phyloP scores from a whole-genome alignment of 2,113 vertebrate genomes.

The Beaufortia kweichowensis region DNA sequence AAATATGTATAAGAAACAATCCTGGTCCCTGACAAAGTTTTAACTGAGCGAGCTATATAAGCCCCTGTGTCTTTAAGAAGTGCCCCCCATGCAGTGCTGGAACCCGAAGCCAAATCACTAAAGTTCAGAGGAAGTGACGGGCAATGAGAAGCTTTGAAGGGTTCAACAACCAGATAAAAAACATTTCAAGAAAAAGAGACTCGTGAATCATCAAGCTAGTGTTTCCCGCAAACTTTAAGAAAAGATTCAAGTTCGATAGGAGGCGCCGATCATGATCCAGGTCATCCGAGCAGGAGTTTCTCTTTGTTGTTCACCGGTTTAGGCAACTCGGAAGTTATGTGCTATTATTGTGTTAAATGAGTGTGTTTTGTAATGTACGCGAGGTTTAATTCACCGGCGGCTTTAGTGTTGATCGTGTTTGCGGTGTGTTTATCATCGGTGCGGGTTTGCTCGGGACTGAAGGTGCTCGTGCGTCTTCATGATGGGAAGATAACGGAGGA shows the following conservation, averaged over 20 bases:
- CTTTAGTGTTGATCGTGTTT: constrained; percentile 6
- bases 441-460: constrained; percentile 68
- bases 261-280: neutral
- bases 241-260: neutral
- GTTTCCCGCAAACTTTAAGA: neutral
- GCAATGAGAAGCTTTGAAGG: neutral
- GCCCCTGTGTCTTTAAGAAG: constrained; percentile 44
- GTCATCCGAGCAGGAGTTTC: neutral
- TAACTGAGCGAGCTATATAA: neutral
- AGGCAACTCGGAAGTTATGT: constrained; percentile 21
- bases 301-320: neutral
- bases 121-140: constrained; percentile 56
- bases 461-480: constrained; percentile 77
- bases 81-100: constrained; percentile 23
- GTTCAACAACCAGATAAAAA: neutral
- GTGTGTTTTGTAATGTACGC: constrained; percentile 51
- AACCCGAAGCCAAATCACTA: constrained; percentile 33
- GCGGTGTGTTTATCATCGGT: constrained; percentile 20
- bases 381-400: constrained; percentile 7
- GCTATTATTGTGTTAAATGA: constrained; percentile 43
- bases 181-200: neutral
- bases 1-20: too few relatives aligned
- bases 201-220: neutral
- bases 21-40: too few relatives aligned
- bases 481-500: constrained; percentile 80